phyloP scores from a whole-genome alignment of 2,113 vertebrate species.

The Mungos mungo region DNA sequence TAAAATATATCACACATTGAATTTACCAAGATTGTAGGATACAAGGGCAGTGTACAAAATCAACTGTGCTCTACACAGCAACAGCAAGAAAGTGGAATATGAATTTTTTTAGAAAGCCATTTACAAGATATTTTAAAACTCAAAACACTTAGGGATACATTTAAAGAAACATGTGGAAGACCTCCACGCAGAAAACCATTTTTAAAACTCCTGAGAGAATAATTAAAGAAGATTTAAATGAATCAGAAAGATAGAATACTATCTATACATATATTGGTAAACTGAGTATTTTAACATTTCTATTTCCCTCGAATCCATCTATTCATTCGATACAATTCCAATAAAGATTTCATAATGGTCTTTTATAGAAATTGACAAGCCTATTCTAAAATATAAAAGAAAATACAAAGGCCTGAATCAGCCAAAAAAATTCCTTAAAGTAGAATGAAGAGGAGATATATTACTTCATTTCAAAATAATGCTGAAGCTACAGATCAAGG shows the following conservation, averaged over 20 bases:
- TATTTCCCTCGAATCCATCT: neutral
- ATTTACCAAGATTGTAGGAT: neutral
- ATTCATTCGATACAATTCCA: conserved; percentile 17
- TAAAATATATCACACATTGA: neutral
- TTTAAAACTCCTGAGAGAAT: neutral
- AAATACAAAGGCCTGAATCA: neutral
- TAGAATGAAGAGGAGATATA: neutral
- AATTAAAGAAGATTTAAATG: neutral
- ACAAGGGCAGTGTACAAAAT: neutral
- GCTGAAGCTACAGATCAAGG: neutral
- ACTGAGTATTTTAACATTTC: neutral
- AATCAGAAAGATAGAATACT: neutral
- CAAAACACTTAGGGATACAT: neutral
- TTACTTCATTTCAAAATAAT: neutral
- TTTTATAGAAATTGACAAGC: neutral
- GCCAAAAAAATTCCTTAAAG: neutral
- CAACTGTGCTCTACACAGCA: neutral
- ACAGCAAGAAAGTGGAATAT: neutral
- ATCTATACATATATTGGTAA: neutral
- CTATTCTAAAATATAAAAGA: neutral
- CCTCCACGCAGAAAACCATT: neutral
- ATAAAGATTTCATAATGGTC: neutral
- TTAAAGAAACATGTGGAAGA: neutral
- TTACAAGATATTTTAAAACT: neutral
- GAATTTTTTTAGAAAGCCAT: neutral